phyloP scores from a whole-genome alignment of 2,888 invertebrate genomes.

The Acronicta psi region DNA sequence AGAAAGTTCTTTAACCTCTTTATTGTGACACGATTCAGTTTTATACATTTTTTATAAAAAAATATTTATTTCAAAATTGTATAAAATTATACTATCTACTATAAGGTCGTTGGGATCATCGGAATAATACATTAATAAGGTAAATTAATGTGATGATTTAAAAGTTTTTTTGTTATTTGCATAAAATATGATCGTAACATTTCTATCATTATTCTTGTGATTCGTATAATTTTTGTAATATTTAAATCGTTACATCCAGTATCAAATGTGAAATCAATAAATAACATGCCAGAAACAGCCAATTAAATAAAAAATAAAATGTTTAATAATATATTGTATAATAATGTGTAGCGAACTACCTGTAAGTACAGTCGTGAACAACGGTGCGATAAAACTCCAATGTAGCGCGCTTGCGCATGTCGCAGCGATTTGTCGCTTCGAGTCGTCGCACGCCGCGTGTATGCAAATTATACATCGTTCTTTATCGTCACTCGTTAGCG shows the following conservation, averaged over 20 bases:
- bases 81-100: conserved; percentile 37
- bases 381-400: conserved; percentile 33
- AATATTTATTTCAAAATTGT: conserved; percentile 21
- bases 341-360: conserved; percentile 22
- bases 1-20: conserved; percentile 51
- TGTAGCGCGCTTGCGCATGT: conserved; percentile 34
- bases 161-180: conserved; percentile 19
- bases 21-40: conserved; percentile 17
- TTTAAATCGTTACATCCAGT: conserved; percentile 14
- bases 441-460: conserved; percentile 46
- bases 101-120: conserved; percentile 24
- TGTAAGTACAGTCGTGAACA: conserved; percentile 38
- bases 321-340: conserved; percentile 13
- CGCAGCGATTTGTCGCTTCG: conserved; percentile 48
- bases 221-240: neutral
- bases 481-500: conserved; percentile 74
- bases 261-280: conserved; percentile 39
- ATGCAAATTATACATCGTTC: conserved; percentile 71
- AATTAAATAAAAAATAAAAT: conserved; percentile 41
- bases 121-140: conserved; percentile 22
- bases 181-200: conserved; percentile 27
- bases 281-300: conserved; percentile 31
- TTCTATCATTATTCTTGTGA: conserved; percentile 26
- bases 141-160: conserved; percentile 19
- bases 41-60: conserved; percentile 28